Conservation (phyloP, 2,113 vertebrate genomes). For the Rhineura floridana region DNA sequence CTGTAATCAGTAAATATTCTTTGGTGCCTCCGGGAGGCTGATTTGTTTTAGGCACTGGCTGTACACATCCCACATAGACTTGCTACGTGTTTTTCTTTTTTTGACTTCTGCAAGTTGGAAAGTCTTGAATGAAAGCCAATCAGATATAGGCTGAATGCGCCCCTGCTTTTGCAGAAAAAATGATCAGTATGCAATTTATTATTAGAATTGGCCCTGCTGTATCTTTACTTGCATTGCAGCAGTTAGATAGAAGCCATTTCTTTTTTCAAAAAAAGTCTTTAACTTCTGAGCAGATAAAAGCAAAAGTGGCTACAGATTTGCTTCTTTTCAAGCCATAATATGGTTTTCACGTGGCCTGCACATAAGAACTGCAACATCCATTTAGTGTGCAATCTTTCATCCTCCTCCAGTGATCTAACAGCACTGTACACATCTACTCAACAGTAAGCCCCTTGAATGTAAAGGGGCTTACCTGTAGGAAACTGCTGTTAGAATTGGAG, state of each 20-base stretch:
- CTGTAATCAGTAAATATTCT: constrained; percentile 41
- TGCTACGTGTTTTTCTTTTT: constrained; percentile 43
- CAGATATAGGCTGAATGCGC: constrained; percentile 61
- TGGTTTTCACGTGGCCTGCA: constrained; percentile 10
- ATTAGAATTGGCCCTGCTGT: constrained; percentile 52
- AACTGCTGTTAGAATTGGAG: neutral
- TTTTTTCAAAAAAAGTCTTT: constrained; percentile 18
- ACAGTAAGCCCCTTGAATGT: neutral
- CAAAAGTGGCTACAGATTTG: neutral
- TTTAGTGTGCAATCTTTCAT: constrained; percentile 5
- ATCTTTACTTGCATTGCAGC: constrained; percentile 39
- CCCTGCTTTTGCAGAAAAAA: constrained; percentile 51
- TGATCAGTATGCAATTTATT: constrained; percentile 55
- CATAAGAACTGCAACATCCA: constrained; percentile 1
- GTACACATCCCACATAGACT: constrained; percentile 20
- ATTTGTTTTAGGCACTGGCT: neutral
- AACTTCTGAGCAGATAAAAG: constrained; percentile 43
- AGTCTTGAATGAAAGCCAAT: constrained; percentile 65
- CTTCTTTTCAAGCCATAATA: constrained; percentile 4
- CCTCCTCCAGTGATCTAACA: neutral
- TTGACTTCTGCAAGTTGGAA: constrained; percentile 49
- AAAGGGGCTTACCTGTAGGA: neutral
- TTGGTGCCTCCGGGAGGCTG: constrained; percentile 19
- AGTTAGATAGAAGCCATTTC: constrained; percentile 46
- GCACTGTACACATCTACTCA: neutral